Evolutionary conservation across 1,140 invertebrate genomes (phyloP).

Genomic region (Heliothis virescens): DNA sequence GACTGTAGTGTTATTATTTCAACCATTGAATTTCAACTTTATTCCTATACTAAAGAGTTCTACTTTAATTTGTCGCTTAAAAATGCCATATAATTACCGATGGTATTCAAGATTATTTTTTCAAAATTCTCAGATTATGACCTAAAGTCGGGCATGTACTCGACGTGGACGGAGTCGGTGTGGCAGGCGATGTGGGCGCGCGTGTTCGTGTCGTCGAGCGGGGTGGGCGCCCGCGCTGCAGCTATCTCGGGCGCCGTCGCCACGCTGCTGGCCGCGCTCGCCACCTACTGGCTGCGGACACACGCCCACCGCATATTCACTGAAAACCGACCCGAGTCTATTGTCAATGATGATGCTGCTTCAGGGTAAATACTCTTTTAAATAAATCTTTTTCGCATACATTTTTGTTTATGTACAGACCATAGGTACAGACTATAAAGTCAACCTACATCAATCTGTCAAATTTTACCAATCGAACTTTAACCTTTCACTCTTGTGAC

Average conservation of each 20-base stretch:
- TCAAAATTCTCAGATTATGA: conserved; percentile 89
- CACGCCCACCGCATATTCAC: conserved; percentile 89
- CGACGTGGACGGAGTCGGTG: conserved; percentile 97
- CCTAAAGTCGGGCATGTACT: conserved; percentile 92
- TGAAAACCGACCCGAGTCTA: conserved; percentile 40
- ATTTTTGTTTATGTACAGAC: too few relatives aligned
- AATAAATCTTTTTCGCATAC: neutral
- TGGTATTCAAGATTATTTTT: neutral
- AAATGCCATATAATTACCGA: neutral
- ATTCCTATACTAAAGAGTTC: too few relatives aligned
- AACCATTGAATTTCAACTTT: too few relatives aligned
- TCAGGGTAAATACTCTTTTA: conserved; percentile 60
- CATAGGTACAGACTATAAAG: too few relatives aligned
- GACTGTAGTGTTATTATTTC: too few relatives aligned
- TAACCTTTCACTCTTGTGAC: too few relatives aligned
- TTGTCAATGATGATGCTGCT: conserved; percentile 60
- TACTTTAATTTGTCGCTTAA: too few relatives aligned
- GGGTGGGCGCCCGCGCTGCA: conserved; percentile 89
- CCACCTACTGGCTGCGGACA: conserved; percentile 90
- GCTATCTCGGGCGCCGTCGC: conserved; percentile 88
- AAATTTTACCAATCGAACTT: too few relatives aligned
- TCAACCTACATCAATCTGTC: too few relatives aligned
- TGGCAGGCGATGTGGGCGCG: conserved; percentile 92
- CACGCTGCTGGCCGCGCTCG: conserved; percentile 88
- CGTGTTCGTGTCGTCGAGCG: conserved; percentile 93